Evolutionary conservation across 1,140 invertebrate species (phyloP).

Genomic region (Diploscapter pachys): DNA sequence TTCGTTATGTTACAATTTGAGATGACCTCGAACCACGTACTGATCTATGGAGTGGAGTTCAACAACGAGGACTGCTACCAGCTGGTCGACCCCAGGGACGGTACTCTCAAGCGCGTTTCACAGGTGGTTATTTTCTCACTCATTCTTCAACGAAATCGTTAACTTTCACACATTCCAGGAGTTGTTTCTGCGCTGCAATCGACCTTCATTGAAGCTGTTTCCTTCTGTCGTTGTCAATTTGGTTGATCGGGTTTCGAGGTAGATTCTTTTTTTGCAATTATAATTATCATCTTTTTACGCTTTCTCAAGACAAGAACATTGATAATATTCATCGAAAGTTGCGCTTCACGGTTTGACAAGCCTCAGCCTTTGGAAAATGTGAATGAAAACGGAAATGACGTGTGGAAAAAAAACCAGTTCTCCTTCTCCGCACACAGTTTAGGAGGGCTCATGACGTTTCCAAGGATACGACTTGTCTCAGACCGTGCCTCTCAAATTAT

Average conservation of each 20-base stretch:
- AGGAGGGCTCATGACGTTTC: too few relatives aligned
- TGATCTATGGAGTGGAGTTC: slow-evolving; percentile 34
- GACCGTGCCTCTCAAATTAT: too few relatives aligned
- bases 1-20: slow-evolving; percentile 6
- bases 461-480: too few relatives aligned
- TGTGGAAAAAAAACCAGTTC: too few relatives aligned
- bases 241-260: slow-evolving; percentile 54
- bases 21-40: slow-evolving; percentile 33
- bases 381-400: too few relatives aligned
- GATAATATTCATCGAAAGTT: too few relatives aligned
- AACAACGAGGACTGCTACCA: slow-evolving; percentile 31
- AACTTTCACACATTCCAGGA: slow-evolving; percentile 62
- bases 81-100: slow-evolving; percentile 12
- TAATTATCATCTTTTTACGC: slow-evolving; percentile 51
- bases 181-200: slow-evolving; percentile 82
- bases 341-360: too few relatives aligned
- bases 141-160: not conserved
- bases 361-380: too few relatives aligned
- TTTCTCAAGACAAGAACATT: not conserved
- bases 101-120: slow-evolving; percentile 25
- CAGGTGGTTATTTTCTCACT: slow-evolving; percentile 15
- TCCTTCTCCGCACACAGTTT: too few relatives aligned
- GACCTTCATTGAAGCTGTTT: slow-evolving; percentile 74
- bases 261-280: slow-evolving; percentile 5
- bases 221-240: slow-evolving; percentile 62